phyloP scores from a whole-genome alignment of 2,797 vertebrate genomes.

The Ptychobarbus kaznakovi region DNA sequence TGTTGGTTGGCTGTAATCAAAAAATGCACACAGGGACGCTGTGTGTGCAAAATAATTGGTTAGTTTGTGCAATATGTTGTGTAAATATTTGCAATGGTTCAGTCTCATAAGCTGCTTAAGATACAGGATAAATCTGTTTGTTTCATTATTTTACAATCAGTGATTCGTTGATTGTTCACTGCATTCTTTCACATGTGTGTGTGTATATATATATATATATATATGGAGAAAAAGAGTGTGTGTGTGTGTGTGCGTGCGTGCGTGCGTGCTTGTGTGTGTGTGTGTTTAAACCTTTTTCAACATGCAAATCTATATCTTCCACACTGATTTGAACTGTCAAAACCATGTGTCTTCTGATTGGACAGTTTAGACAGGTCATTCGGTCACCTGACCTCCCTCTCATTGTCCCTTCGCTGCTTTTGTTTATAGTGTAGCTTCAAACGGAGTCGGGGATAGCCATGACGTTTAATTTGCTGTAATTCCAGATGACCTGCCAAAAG shows the following conservation, averaged over 20 bases:
- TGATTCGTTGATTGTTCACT: conserved; percentile 54
- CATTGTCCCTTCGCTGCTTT: background rate
- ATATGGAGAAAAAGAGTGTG: background rate
- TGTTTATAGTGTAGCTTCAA: conserved; percentile 55
- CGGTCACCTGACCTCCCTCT: conserved; percentile 39
- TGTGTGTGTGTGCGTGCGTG: background rate
- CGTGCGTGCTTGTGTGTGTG: background rate
- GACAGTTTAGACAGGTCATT: conserved; percentile 51
- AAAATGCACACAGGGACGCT: conserved; percentile 39
- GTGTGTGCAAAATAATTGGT: conserved; percentile 57
- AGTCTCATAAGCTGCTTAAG: conserved; percentile 64
- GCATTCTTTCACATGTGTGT: conserved; percentile 7
- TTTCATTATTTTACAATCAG: conserved; percentile 61
- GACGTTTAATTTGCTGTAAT: conserved; percentile 83
- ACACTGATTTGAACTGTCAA: conserved; percentile 50
- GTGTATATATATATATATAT: background rate
- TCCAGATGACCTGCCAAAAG: conserved; percentile 81
- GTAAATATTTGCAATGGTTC: conserved; percentile 77
- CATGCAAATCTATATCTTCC: conserved; percentile 28
- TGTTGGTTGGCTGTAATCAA: conserved; percentile 42
- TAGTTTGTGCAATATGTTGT: conserved; percentile 80
- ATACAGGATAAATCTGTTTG: conserved; percentile 66
- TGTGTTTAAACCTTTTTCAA: conserved; percentile 17
- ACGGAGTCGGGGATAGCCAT: conserved; percentile 65
- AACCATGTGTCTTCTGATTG: conserved; percentile 49